Evolutionary conservation across 1,140 invertebrate genomes (phyloP).

Genomic region (Parasteatoda tepidariorum): DNA sequence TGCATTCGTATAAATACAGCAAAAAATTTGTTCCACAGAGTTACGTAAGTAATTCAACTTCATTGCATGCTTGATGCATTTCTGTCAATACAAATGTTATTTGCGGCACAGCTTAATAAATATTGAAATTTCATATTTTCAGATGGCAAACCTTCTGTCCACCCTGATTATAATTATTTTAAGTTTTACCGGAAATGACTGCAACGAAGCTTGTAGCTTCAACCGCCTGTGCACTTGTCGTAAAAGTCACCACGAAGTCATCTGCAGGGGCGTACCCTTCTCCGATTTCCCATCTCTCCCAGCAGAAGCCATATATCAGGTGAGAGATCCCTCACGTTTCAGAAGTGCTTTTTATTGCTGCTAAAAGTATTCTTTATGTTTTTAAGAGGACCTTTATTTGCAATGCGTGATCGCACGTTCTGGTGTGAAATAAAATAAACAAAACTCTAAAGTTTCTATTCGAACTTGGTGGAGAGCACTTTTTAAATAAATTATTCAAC

Average conservation of each 20-base stretch:
- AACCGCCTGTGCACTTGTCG: constrained; percentile 77
- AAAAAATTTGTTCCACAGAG: too few relatives aligned
- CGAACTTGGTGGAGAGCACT: too few relatives aligned
- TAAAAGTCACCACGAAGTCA: constrained; percentile 71
- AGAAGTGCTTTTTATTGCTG: neutral
- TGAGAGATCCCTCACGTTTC: constrained; percentile 67
- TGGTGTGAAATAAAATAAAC: too few relatives aligned
- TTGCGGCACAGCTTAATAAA: too few relatives aligned
- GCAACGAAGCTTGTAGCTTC: constrained; percentile 71
- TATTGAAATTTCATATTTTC: neutral
- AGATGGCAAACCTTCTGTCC: constrained; percentile 25
- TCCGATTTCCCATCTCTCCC: constrained; percentile 73
- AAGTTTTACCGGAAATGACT: neutral
- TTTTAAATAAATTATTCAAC: too few relatives aligned
- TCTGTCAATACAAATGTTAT: too few relatives aligned
- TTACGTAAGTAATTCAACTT: too few relatives aligned
- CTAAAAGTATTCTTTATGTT: neutral
- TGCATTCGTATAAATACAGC: too few relatives aligned
- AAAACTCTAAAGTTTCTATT: too few relatives aligned
- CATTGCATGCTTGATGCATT: too few relatives aligned
- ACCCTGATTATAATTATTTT: constrained; percentile 12
- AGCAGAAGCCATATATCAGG: constrained; percentile 72
- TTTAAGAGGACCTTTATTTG: neutral
- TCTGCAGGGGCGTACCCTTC: constrained; percentile 75
- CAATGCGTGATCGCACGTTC: neutral